Evolutionary conservation across 2,113 vertebrate species (phyloP).

Genomic region (Hemiprocne comata): DNA sequence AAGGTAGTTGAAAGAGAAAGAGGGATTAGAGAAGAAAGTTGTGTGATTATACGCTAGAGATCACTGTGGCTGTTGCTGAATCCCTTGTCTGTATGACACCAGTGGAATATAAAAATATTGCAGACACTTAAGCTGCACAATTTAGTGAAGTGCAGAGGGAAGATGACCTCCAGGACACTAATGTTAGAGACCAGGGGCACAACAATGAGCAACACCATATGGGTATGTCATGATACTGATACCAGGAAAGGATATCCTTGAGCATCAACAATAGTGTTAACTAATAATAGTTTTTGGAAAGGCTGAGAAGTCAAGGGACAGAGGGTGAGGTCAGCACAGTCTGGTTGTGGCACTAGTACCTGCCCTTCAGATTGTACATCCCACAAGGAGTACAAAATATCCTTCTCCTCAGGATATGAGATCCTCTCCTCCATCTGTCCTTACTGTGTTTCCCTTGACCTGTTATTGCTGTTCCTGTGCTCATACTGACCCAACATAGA

Average conservation of each 20-base stretch:
- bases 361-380: not conserved
- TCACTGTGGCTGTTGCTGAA: not conserved
- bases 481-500: not conserved
- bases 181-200: not conserved
- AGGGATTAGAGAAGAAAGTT: not conserved
- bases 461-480: not conserved
- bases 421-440: not conserved
- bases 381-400: not conserved
- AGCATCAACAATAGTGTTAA: not conserved
- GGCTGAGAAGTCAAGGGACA: not conserved
- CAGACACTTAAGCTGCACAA: not conserved
- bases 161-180: not conserved
- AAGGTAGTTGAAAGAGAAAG: not conserved
- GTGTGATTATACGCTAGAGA: not conserved
- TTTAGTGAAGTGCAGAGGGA: not conserved
- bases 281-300: not conserved
- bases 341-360: not conserved
- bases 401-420: not conserved
- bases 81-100: not conserved
- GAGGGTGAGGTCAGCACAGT: not conserved
- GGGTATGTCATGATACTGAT: not conserved
- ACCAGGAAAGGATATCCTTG: not conserved
- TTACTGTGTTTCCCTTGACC: not conserved
- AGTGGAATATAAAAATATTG: not conserved
- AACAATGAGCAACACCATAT: accelerated